Base-by-base conservation (phyloP, 1,140 invertebrate species). In the Triops cancriformis region DNA sequence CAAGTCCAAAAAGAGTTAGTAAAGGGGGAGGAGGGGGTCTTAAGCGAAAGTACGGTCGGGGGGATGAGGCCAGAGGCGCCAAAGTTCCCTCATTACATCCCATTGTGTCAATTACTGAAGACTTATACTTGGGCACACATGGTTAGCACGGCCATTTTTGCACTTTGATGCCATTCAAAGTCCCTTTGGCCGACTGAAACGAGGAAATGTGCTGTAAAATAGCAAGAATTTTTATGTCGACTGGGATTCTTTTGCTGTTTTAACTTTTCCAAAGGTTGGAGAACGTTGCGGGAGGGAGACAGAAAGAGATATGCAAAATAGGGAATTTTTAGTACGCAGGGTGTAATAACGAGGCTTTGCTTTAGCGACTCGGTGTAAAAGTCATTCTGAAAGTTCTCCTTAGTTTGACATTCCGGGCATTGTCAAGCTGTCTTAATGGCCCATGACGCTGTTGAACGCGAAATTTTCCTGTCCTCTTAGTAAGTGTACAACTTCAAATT, bases 341-440 rank as follows among this genome's bases (percentile, higher is more conserved):
- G 51, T 64, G 23, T 23, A 64, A 64, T 64, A 64, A 64, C 51
- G 51, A 64, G 51, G 51, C 51, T 64, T 23, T 64, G 51, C 10
- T 64, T 64, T 64, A 64, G 51, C 51, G 51, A 64, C 51, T n/a
- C n/a, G 14, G 51, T 64, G 51, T 64, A 64, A 64, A 64, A 64
- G 23, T n/a, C 14, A n/a, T n/a, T n/a, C 14, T 5, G n/a, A 64
- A 64, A 64, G 23, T n/a, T 45, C 6, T 18, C 51, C 51, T 23
- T 37, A 37, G 31, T 37, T 37, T 37, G 23, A 64, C 51, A 64
- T 64, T 64, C 51, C 51, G 51, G 18, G 23, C 18, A 64, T 64
- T 64, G 51, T 64, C 18, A 18, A 64, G 51, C 51, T 64, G 51
- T 64, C 51, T 64, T 64, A 64, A 64, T 64, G 51, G 23, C 51